Conservation (phyloP, 2,797 vertebrate genomes). For the Gymnothorax reevesii region DNA sequence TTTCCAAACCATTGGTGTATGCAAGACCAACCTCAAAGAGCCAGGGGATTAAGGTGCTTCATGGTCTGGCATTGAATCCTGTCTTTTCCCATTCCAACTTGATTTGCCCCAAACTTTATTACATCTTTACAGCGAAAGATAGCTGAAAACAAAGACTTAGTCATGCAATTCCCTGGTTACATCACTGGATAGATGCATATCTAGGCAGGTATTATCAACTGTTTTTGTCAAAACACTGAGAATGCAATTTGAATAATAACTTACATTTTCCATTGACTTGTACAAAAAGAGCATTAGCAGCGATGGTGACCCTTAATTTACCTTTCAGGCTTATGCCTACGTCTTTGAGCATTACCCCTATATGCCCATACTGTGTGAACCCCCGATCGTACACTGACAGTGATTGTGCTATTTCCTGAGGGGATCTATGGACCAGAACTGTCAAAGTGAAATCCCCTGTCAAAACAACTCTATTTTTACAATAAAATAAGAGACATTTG, state of each 20-base stretch:
- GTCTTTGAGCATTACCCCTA: not conserved
- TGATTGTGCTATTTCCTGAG: not conserved
- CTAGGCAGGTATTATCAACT: not conserved
- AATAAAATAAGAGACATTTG: conserved; percentile 4
- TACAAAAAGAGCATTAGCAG: not conserved
- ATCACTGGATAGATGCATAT: not conserved
- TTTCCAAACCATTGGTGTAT: not conserved
- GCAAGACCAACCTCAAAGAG: not conserved
- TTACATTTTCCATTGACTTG: not conserved
- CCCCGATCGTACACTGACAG: not conserved
- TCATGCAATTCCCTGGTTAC: conserved; percentile 5
- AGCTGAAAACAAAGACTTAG: not conserved
- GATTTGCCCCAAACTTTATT: not conserved
- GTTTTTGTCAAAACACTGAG: not conserved
- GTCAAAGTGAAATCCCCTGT: not conserved
- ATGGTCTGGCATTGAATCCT: not conserved
- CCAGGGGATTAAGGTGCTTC: not conserved
- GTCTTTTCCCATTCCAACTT: not conserved
- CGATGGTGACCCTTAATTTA: not conserved
- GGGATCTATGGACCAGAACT: not conserved
- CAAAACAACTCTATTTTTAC: conserved; percentile 1
- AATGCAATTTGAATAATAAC: not conserved
- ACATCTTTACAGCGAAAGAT: not conserved
- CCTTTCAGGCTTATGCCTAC: not conserved
- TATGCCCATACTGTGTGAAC: not conserved